phyloP scores from a whole-genome alignment of 2,888 invertebrate species.

The Malthinus flaveolus region DNA sequence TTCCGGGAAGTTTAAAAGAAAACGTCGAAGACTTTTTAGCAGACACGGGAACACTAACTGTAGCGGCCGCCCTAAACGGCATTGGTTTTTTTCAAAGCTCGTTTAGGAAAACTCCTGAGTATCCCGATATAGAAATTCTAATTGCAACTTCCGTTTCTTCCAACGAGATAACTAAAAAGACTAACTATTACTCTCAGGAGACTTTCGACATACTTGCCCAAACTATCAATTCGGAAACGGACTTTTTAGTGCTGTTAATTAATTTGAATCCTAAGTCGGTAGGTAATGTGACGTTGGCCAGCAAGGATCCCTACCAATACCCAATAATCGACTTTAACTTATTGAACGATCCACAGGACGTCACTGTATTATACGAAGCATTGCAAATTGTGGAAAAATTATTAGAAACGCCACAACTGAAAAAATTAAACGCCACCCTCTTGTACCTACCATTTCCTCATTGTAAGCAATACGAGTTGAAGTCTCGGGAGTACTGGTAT shows the following conservation, averaged over 20 bases:
- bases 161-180: not conserved
- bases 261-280: not conserved
- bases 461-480: slow-evolving; percentile 61
- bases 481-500: slow-evolving; percentile 66
- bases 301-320: slow-evolving; percentile 32
- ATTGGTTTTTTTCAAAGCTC: slow-evolving; percentile 31
- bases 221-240: not conserved
- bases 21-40: slow-evolving; percentile 32
- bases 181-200: not conserved
- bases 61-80: slow-evolving; percentile 35
- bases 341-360: slow-evolving; percentile 65
- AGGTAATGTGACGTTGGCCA: not conserved
- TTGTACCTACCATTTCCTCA: slow-evolving; percentile 62
- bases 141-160: slow-evolving; percentile 8
- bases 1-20: slow-evolving; percentile 1
- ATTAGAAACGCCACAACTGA: slow-evolving; percentile 63
- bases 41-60: slow-evolving; percentile 32
- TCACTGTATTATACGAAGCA: slow-evolving; percentile 63
- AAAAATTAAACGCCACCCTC: slow-evolving; percentile 59
- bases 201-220: not conserved
- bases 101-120: slow-evolving; percentile 30
- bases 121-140: slow-evolving; percentile 41
- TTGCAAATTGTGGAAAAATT: slow-evolving; percentile 63
- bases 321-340: slow-evolving; percentile 75
- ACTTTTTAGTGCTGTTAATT: not conserved